These are phyloP conservation scores for Trichomycterus rosablanca DNA, from an alignment of 2,113 vertebrate genomes.

Conservation along the genomic window DNA sequence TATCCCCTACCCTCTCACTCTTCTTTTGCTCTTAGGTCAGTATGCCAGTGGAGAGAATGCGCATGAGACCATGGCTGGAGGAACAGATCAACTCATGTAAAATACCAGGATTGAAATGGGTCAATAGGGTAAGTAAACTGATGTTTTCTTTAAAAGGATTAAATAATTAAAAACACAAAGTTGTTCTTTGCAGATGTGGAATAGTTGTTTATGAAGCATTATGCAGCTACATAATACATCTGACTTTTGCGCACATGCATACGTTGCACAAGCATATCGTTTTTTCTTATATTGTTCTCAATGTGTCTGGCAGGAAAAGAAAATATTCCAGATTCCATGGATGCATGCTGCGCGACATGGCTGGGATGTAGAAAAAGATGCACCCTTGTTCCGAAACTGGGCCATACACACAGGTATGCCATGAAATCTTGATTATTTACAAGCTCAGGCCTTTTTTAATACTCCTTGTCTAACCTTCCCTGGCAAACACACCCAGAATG, in stretches of 20 bases:
- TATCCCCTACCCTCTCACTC: conserved; percentile 12
- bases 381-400: conserved; percentile 85
- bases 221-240: too few relatives aligned
- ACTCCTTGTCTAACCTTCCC: too few relatives aligned
- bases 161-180: too few relatives aligned
- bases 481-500: too few relatives aligned
- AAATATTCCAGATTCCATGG: conserved; percentile 89
- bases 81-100: conserved; percentile 92
- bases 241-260: too few relatives aligned
- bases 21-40: conserved; percentile 55
- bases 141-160: neutral
- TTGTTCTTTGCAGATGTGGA: too few relatives aligned
- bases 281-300: conserved; percentile 7
- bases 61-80: conserved; percentile 96
- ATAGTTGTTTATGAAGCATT: too few relatives aligned
- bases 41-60: conserved; percentile 98
- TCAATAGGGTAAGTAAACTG: conserved; percentile 79
- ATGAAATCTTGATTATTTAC: too few relatives aligned
- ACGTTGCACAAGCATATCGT: neutral
- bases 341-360: conserved; percentile 86
- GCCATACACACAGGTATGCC: conserved; percentile 82
- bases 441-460: too few relatives aligned
- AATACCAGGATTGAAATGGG: conserved; percentile 93
- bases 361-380: conserved; percentile 87
- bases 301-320: conserved; percentile 72